Conservation (phyloP, 2,113 vertebrate species). For the Prunella fulvescens region DNA sequence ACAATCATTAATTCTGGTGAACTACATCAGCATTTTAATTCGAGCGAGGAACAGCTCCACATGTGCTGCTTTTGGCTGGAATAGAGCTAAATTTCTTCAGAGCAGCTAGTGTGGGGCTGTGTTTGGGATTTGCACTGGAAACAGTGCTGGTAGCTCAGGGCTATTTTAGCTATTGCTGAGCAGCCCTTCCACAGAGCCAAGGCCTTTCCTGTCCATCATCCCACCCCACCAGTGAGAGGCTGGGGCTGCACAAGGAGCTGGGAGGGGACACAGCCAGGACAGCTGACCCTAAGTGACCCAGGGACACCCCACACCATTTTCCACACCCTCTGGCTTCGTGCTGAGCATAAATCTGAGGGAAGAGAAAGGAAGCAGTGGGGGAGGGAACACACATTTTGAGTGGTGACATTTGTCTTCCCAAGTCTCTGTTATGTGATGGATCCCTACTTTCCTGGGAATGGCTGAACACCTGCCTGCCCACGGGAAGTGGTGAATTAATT, state of each 20-base stretch:
- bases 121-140: not conserved
- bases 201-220: not conserved
- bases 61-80: not conserved
- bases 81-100: not conserved
- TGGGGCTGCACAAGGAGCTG: not conserved
- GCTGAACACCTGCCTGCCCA: not conserved
- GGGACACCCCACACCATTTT: not conserved
- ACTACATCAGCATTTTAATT: not conserved
- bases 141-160: not conserved
- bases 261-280: not conserved
- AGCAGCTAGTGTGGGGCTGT: not conserved
- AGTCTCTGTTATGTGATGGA: not conserved
- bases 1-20: not conserved
- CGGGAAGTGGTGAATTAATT: not conserved
- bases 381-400: not conserved
- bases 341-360: not conserved
- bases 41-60: not conserved
- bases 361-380: not conserved
- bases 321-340: rapidly evolving
- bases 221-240: not conserved
- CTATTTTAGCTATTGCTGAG: not conserved
- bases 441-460: not conserved
- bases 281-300: not conserved
- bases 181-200: not conserved
- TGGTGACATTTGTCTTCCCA: not conserved